These are phyloP conservation scores for Drosophila leontia DNA, from an alignment of 1,140 invertebrate species.

Conservation along the genomic window DNA sequence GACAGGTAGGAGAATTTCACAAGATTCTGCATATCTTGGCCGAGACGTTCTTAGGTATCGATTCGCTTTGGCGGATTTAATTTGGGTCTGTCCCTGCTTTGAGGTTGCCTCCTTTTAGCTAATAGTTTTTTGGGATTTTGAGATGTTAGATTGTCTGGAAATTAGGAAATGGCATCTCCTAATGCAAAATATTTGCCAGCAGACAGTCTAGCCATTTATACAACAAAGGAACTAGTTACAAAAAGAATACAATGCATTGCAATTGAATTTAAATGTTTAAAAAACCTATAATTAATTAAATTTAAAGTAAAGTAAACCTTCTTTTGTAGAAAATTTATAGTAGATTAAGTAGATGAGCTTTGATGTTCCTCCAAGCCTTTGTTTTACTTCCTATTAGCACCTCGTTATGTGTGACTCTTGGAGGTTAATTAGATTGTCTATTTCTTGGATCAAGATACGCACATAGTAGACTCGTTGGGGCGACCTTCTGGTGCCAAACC, in stretches of 20 bases:
- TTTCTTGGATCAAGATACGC: conserved; percentile 9
- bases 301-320: neutral
- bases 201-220: neutral
- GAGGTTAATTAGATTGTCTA: conserved; percentile 24
- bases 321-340: neutral
- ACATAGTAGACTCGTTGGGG: neutral
- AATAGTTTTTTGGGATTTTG: neutral
- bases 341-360: neutral
- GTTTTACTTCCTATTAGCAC: conserved; percentile 1
- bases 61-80: conserved; percentile 28
- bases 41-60: conserved; percentile 27
- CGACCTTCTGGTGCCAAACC: conserved; percentile 47
- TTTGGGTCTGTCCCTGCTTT: conserved; percentile 6
- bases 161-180: no score
- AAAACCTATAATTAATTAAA: neutral
- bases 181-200: neutral
- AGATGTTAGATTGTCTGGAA: conserved; percentile 2
- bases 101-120: neutral
- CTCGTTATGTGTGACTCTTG: conserved; percentile 2
- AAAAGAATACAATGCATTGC: neutral
- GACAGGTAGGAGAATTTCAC: conserved; percentile 65
- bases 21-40: conserved; percentile 57
- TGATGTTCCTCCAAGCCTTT: neutral
- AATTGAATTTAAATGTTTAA: neutral
- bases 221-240: neutral